Conservation (phyloP, 2,113 vertebrate genomes). For the Abramis brama region DNA sequence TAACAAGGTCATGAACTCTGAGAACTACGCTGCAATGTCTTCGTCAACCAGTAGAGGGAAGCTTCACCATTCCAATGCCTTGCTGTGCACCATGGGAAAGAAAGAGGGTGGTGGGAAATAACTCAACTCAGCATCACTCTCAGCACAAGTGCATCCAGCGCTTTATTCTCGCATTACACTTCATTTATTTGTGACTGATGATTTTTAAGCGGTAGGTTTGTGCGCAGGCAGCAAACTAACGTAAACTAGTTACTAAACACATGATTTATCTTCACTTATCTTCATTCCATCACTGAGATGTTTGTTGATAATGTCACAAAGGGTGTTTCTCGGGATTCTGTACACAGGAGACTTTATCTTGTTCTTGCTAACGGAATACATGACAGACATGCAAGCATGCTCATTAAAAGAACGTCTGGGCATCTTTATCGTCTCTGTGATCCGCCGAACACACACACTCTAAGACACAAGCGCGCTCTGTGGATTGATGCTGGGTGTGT, state of each 20-base stretch:
- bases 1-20: slow-evolving; percentile 24
- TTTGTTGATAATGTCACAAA: slow-evolving; percentile 22
- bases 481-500: slow-evolving; percentile 29
- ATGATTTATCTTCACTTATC: neutral
- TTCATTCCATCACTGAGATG: neutral
- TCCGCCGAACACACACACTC: neutral
- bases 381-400: slow-evolving; percentile 1
- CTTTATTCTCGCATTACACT: slow-evolving; percentile 25
- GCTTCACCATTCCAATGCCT: slow-evolving; percentile 18
- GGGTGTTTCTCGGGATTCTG: neutral
- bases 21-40: neutral
- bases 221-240: neutral
- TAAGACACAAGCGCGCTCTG: neutral
- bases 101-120: neutral
- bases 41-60: slow-evolving; percentile 52
- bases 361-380: slow-evolving; percentile 10
- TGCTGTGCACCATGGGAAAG: neutral
- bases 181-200: neutral
- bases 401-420: neutral
- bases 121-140: slow-evolving; percentile 39
- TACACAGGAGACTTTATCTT: neutral
- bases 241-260: slow-evolving; percentile 4
- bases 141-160: slow-evolving; percentile 1
- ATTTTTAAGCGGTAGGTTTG: neutral
- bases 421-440: slow-evolving; percentile 21